Evolutionary conservation across 2,888 invertebrate genomes (phyloP), one percentile per base, ranked within the genome.

Genomic region (Cinara cedri): DNA sequence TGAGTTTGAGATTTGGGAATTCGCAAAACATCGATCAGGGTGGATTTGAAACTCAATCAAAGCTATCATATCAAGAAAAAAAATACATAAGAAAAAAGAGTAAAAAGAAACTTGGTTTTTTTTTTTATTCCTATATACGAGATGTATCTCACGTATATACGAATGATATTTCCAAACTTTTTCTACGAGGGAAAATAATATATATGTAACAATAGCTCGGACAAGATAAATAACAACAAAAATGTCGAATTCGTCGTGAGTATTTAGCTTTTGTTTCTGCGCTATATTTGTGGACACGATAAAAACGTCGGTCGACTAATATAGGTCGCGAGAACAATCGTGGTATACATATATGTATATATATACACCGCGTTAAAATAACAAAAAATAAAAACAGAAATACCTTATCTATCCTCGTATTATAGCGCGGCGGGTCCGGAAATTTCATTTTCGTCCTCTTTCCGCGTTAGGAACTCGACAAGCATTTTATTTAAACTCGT

Each of bases 401-500:
- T 51, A 63, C 68, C 68, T 78, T 49, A 78, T 78, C 66, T 54
- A 6, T 4, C 60, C 21, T 4, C 11, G 21, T 49, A 54, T 54
- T 75, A 16, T 46, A 26, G 72, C n/a, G 72, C 24, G 21, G 72
- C 49, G 54, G 34, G 49, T 68, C 78, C 78, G 78, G 78, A 78
- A 78, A 78, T 78, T 78, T 78, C 55, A 70, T 78, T 78, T 78
- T 68, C 49, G 34, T 60, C 57, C 68, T 60, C 60, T 49, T 44
- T 42, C 16, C 57, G 66, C 55, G 66, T 51, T n/a, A 34, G 26
- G 16, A 60, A 60, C 68, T 60, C 78, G 60, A 70, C 68, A 60
- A 70, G 70, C 78, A 68, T 68, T 78, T 78, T 78, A 68, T 78
- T 78, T 78, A 78, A 78, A 68, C 60, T 60, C 60, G 60, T 78